Percentiles rank a stretch among this genome's conserved stretches.
Conservation (phyloP, 1,140 invertebrate genomes). For the Euwallacea similis region DNA sequence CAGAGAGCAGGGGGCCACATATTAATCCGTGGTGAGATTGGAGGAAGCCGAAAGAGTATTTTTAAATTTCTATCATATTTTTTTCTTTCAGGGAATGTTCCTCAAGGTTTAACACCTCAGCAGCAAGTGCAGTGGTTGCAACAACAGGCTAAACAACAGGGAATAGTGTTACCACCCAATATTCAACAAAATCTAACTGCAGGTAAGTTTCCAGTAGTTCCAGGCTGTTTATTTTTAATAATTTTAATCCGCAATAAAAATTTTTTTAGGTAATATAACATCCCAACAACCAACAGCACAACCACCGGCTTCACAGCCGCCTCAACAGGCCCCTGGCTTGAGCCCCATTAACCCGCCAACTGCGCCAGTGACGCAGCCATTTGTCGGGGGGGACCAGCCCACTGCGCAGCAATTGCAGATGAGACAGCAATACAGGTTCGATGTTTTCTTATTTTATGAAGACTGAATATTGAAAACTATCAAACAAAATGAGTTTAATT, state of each 20-base stretch:
- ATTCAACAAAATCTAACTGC: conserved; percentile 48
- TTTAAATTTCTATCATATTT: no score
- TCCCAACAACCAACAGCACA: conserved; percentile 34
- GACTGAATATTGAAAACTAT: no score
- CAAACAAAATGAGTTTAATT: no score
- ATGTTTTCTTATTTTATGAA: neutral
- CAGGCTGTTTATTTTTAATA: neutral
- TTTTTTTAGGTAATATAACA: conserved; percentile 19
- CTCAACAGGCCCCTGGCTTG: conserved; percentile 53
- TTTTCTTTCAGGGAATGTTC: conserved; percentile 52
- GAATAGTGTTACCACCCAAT: conserved; percentile 54
- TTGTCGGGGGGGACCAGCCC: conserved; percentile 45
- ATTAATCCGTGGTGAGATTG: conserved; percentile 52
- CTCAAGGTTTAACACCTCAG: conserved; percentile 63
- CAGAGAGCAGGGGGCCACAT: conserved; percentile 55
- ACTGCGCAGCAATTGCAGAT: conserved; percentile 57
- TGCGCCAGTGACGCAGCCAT: conserved; percentile 33
- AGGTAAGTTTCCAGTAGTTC: conserved; percentile 29
- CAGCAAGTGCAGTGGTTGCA: conserved; percentile 71
- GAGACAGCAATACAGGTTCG: conserved; percentile 56
- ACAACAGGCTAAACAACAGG: conserved; percentile 61
- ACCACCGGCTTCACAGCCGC: conserved; percentile 35
- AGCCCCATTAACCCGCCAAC: conserved; percentile 54
- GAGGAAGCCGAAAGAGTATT: no score
- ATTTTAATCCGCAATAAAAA: neutral